Conservation (phyloP, 2,113 vertebrate genomes). For the Cyrtonyx montezumae region DNA sequence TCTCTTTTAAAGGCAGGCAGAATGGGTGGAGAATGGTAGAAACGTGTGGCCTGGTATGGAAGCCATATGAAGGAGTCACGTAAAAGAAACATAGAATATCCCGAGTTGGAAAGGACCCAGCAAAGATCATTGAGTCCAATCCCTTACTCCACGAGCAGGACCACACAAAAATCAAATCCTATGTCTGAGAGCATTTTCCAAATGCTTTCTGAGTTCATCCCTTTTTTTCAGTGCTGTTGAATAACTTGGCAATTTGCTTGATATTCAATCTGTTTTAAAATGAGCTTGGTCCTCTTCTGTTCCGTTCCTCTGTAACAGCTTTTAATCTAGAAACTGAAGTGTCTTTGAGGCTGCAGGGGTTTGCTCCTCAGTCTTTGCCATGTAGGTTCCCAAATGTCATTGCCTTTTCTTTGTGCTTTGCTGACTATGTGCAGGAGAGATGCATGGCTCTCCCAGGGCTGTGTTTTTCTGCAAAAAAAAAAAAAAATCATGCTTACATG, state of each 20-base stretch:
- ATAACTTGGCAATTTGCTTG: background rate
- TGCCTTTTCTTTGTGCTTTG: background rate
- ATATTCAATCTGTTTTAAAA: background rate
- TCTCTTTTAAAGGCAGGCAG: background rate
- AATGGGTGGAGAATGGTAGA: background rate
- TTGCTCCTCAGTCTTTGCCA: background rate
- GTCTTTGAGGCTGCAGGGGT: background rate
- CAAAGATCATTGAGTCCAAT: background rate
- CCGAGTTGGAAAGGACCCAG: background rate
- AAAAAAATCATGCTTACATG: accelerated
- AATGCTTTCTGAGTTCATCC: background rate
- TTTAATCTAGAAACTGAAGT: background rate
- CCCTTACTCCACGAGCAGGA: background rate
- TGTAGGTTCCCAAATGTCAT: background rate
- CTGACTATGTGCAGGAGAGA: background rate
- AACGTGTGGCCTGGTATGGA: background rate
- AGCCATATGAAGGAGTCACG: accelerated
- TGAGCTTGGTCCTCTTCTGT: background rate
- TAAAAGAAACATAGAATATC: background rate
- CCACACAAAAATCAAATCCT: background rate
- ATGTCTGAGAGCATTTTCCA: background rate
- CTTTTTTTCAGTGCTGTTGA: background rate
- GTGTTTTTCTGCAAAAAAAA: background rate
- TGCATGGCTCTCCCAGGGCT: no score
- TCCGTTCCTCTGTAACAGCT: background rate